A percentile compares a stretch with the other conserved stretches of the same genome.
These are phyloP conservation scores for Lithodes maja DNA, from an alignment of 2,888 invertebrate species.

Conservation along the genomic window DNA sequence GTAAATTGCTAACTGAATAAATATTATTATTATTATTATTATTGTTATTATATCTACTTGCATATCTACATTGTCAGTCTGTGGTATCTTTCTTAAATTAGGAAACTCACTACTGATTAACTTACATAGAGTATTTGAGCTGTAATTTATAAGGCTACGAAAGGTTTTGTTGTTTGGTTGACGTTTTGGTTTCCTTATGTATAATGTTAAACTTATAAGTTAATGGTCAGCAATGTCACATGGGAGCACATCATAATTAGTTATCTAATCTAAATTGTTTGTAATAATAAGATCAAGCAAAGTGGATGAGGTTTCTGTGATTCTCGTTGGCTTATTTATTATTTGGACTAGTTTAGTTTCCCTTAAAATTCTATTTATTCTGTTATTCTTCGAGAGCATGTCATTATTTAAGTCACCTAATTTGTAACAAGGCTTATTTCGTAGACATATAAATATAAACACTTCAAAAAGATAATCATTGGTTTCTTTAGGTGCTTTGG, in stretches of 20 bases:
- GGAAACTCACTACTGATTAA: too few relatives aligned
- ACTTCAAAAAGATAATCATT: not conserved
- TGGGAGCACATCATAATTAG: not conserved
- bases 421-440: slow-evolving; percentile 17
- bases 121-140: too few relatives aligned
- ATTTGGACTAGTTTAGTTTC: not conserved
- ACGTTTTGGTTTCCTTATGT: too few relatives aligned
- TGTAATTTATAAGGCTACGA: too few relatives aligned
- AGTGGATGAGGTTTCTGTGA: not conserved
- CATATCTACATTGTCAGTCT: too few relatives aligned
- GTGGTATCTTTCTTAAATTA: too few relatives aligned
- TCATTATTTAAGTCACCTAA: slow-evolving; percentile 7
- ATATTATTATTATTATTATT: not conserved
- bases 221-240: too few relatives aligned
- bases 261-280: not conserved
- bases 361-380: not conserved
- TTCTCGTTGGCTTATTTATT: not conserved
- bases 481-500: not conserved
- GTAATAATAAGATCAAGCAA: not conserved
- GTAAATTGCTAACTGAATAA: too few relatives aligned
- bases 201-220: too few relatives aligned
- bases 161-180: too few relatives aligned
- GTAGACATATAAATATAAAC: not conserved
- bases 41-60: not conserved
- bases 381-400: not conserved